Evolutionary conservation across 2,888 invertebrate genomes (phyloP).

Genomic region (Tachina lurida): DNA sequence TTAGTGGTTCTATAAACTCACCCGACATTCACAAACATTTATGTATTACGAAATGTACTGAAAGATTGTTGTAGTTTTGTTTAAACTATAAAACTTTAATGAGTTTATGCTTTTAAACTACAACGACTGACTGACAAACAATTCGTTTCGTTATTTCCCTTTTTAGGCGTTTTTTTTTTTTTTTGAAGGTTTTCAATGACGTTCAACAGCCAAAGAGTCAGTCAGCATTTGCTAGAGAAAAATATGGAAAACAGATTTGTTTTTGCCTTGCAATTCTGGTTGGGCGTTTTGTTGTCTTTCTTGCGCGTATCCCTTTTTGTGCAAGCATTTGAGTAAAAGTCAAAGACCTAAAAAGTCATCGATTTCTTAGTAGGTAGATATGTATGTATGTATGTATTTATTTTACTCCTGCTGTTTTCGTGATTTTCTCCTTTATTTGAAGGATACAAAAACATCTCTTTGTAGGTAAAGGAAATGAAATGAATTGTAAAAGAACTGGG

Average conservation of each 20-base stretch:
- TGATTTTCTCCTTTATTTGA: slow-evolving; percentile 45
- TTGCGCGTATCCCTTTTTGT: slow-evolving; percentile 39
- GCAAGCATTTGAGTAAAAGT: slow-evolving; percentile 41
- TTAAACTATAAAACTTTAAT: slow-evolving; percentile 68
- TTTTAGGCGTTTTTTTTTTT: slow-evolving; percentile 13
- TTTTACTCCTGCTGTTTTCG: slow-evolving; percentile 31
- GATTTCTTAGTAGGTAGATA: slow-evolving; percentile 57
- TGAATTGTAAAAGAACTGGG: slow-evolving; percentile 28
- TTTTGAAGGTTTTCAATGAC: slow-evolving; percentile 37
- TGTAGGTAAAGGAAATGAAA: slow-evolving; percentile 27
- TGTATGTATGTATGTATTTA: background rate
- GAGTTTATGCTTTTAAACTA: slow-evolving; percentile 57
- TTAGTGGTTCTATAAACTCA: slow-evolving; percentile 32
- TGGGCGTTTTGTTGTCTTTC: slow-evolving; percentile 11
- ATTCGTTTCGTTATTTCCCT: slow-evolving; percentile 50
- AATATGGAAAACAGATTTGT: slow-evolving; percentile 8
- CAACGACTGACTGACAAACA: slow-evolving; percentile 16
- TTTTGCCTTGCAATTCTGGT: slow-evolving; percentile 30
- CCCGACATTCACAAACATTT: slow-evolving; percentile 35
- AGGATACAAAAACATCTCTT: slow-evolving; percentile 37
- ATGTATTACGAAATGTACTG: slow-evolving; percentile 41
- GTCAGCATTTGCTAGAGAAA: slow-evolving; percentile 9
- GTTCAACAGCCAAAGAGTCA: slow-evolving; percentile 51
- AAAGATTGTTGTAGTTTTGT: slow-evolving; percentile 58
- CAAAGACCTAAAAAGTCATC: slow-evolving; percentile 68